Evolutionary conservation across 2,797 vertebrate genomes (phyloP).

Genomic region (Acrossocheilus wenchowensis): DNA sequence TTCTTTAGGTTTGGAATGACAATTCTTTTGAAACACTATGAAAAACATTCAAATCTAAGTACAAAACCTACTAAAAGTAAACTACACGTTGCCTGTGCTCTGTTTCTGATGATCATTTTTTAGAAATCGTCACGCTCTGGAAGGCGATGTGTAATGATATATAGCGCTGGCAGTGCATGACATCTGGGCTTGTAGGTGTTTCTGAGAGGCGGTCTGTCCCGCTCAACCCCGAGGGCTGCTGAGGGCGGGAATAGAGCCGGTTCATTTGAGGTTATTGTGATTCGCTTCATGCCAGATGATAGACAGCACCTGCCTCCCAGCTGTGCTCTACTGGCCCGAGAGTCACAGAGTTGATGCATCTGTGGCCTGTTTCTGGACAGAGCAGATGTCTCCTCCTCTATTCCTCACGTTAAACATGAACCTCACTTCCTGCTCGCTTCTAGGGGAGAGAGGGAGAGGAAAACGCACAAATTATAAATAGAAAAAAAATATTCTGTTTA

Average conservation of each 20-base stretch:
- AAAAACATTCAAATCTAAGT: neutral
- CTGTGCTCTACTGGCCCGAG: constrained; percentile 79
- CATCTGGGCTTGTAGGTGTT: constrained; percentile 40
- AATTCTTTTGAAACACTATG: neutral
- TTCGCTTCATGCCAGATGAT: constrained; percentile 46
- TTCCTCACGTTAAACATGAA: constrained; percentile 18
- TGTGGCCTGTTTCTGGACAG: constrained; percentile 28
- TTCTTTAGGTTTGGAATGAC: neutral
- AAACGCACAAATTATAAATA: constrained; percentile 61
- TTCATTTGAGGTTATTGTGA: constrained; percentile 43
- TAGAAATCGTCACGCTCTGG: constrained; percentile 23
- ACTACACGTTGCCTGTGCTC: neutral
- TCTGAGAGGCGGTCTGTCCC: constrained; percentile 16
- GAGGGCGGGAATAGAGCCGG: constrained; percentile 31
- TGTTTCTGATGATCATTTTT: neutral
- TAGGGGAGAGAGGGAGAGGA: neutral
- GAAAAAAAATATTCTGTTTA: neutral
- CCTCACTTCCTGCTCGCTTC: constrained; percentile 20
- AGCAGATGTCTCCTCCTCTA: constrained; percentile 36
- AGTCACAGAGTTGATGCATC: constrained; percentile 59
- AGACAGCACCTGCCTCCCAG: constrained; percentile 76
- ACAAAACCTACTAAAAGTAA: neutral
- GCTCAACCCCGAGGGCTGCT: constrained; percentile 18
- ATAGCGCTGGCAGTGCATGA: constrained; percentile 19
- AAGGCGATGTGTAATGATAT: constrained; percentile 34